phyloP scores from a whole-genome alignment of 1,140 invertebrate species.

The Tetramorium simillimum region DNA sequence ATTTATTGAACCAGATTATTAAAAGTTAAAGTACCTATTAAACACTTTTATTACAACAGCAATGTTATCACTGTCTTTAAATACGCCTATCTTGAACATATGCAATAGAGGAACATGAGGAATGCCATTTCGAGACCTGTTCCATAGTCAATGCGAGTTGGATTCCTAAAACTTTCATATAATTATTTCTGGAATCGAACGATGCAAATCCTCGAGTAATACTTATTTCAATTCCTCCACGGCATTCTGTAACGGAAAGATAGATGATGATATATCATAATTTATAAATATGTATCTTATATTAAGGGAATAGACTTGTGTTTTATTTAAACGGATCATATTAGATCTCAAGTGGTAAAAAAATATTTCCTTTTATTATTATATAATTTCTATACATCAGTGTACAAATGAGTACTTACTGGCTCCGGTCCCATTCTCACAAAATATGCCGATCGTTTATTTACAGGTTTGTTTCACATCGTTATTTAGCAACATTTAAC shows the following conservation, averaged over 20 bases:
- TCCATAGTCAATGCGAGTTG: too few relatives aligned
- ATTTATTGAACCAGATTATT: background rate
- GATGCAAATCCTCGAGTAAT: too few relatives aligned
- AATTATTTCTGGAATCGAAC: too few relatives aligned
- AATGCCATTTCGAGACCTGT: conserved; percentile 99
- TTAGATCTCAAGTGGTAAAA: conserved; percentile 26
- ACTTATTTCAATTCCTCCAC: too few relatives aligned
- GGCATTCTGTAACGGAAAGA: too few relatives aligned
- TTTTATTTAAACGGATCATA: background rate
- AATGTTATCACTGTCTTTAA: conserved; percentile 90
- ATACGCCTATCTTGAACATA: conserved; percentile 96
- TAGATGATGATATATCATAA: too few relatives aligned
- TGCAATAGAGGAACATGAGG: conserved; percentile 97
- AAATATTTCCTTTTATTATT: conserved; percentile 45
- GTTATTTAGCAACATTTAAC: conserved; percentile 29
- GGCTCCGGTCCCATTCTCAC: conserved; percentile 72
- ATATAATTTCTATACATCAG: conserved; percentile 34
- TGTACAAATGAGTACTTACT: conserved; percentile 72
- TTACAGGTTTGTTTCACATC: conserved; percentile 62
- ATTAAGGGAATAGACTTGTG: background rate
- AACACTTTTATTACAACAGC: conserved; percentile 92
- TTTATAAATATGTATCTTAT: too few relatives aligned
- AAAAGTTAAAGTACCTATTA: conserved; percentile 79
- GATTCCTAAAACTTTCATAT: too few relatives aligned
- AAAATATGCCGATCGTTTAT: conserved; percentile 62